phyloP scores from a whole-genome alignment of 2,888 invertebrate species.

The Punctoribates punctum region DNA sequence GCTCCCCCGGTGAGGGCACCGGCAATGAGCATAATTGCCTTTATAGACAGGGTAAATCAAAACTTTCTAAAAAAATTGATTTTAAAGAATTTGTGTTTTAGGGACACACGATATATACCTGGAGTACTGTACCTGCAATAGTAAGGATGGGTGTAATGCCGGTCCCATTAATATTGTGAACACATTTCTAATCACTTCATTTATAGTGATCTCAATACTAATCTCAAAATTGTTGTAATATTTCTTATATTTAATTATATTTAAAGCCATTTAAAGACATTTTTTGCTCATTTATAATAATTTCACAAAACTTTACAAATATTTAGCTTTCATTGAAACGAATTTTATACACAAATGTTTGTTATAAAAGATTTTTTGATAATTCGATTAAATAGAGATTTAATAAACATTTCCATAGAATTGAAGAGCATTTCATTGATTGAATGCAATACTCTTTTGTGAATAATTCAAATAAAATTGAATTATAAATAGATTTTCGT shows the following conservation, averaged over 20 bases:
- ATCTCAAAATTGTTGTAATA: background rate
- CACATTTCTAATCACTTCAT: background rate
- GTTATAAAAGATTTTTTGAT: background rate
- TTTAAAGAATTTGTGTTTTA: conserved; percentile 55
- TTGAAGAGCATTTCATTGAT: too few species aligned
- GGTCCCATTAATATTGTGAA: conserved; percentile 52
- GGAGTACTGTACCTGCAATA: conserved; percentile 85
- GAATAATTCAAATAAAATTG: too few species aligned
- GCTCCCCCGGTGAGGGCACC: conserved; percentile 75
- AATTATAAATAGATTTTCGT: conserved; percentile 9
- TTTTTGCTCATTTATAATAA: background rate
- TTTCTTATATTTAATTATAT: too few species aligned
- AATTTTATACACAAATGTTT: background rate
- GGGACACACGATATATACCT: conserved; percentile 89
- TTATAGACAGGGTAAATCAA: conserved; percentile 61
- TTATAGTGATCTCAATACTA: background rate
- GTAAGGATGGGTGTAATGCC: conserved; percentile 84
- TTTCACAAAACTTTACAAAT: background rate
- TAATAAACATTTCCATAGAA: too few species aligned
- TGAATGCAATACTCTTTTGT: too few species aligned
- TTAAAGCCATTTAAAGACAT: too few species aligned
- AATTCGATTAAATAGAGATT: background rate
- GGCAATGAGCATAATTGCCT: conserved; percentile 86
- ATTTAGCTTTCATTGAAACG: background rate
- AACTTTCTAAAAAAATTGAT: background rate